Evolutionary conservation across 2,797 vertebrate genomes (phyloP).

Genomic region (Lemur catta): DNA sequence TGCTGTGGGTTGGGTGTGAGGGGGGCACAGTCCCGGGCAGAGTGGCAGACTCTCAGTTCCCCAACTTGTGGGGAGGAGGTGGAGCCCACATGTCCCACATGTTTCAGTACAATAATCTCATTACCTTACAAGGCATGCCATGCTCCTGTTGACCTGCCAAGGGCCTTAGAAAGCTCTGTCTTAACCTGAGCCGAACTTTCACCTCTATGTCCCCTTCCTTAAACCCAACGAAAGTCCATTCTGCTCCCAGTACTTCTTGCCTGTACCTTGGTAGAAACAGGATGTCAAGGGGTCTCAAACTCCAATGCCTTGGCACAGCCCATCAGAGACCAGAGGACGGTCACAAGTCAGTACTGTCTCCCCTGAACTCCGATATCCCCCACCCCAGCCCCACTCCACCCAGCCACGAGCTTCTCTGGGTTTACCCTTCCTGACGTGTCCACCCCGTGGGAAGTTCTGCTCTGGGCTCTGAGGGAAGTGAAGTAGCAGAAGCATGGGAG

Average conservation of each 20-base stretch:
- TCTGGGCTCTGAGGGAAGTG: neutral
- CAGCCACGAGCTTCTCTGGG: neutral
- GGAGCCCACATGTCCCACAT: neutral
- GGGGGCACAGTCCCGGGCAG: neutral
- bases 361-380: neutral
- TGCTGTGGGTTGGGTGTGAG: neutral
- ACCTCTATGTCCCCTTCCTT: neutral
- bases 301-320: neutral
- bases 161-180: neutral
- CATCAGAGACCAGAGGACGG: neutral
- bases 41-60: neutral
- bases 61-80: neutral
- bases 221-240: neutral
- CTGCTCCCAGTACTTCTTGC: neutral
- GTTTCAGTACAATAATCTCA: neutral
- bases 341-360: neutral
- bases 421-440: neutral
- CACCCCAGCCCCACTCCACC: neutral
- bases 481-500: neutral
- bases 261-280: neutral
- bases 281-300: neutral
- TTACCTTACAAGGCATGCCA: slow-evolving; percentile 38
- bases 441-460: neutral
- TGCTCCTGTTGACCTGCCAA: neutral
- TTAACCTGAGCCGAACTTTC: neutral